Percentiles rank a stretch among this genome's conserved stretches.
These are phyloP conservation scores for Turdus rufiventris DNA, from an alignment of 2,113 vertebrate species.

Conservation along the genomic window DNA sequence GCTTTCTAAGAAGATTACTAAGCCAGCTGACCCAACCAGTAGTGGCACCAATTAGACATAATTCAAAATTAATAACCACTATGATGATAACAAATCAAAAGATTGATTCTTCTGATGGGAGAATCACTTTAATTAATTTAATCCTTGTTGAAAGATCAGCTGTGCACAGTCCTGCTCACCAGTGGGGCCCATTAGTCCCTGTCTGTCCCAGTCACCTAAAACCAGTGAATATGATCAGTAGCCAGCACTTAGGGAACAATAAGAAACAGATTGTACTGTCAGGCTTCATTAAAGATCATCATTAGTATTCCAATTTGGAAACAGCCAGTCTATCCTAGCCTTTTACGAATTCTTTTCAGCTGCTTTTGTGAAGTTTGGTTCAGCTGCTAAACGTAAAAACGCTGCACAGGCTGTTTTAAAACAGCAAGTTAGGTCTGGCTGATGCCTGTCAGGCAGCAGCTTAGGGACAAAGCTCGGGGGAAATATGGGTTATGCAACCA, in stretches of 20 bases:
- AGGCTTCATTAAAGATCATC: constrained; percentile 97
- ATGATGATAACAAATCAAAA: constrained; percentile 79
- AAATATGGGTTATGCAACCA: neutral
- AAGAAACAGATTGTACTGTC: constrained; percentile 99
- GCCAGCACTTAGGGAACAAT: constrained; percentile 89
- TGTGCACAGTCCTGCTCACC: constrained; percentile 77
- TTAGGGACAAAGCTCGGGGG: constrained; percentile 63
- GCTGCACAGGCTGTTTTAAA: constrained; percentile 19
- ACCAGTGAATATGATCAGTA: constrained; percentile 81
- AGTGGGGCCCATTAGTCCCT: constrained; percentile 73
- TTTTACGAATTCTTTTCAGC: constrained; percentile 72
- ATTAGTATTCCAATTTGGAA: constrained; percentile 96
- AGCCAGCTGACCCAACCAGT: constrained; percentile 63
- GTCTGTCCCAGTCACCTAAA: constrained; percentile 71
- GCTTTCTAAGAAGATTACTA: constrained; percentile 64
- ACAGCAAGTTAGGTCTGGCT: constrained; percentile 38
- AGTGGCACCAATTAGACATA: constrained; percentile 75
- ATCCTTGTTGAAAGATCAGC: constrained; percentile 91
- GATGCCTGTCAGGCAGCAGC: constrained; percentile 70
- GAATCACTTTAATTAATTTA: constrained; percentile 91
- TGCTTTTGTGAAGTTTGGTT: constrained; percentile 76
- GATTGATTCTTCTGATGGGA: constrained; percentile 74
- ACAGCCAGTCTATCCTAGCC: constrained; percentile 72
- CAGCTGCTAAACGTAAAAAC: constrained; percentile 73
- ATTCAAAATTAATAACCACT: constrained; percentile 78